Base-by-base conservation (phyloP, 2,888 invertebrate species). In the Anthophora plumipes region DNA sequence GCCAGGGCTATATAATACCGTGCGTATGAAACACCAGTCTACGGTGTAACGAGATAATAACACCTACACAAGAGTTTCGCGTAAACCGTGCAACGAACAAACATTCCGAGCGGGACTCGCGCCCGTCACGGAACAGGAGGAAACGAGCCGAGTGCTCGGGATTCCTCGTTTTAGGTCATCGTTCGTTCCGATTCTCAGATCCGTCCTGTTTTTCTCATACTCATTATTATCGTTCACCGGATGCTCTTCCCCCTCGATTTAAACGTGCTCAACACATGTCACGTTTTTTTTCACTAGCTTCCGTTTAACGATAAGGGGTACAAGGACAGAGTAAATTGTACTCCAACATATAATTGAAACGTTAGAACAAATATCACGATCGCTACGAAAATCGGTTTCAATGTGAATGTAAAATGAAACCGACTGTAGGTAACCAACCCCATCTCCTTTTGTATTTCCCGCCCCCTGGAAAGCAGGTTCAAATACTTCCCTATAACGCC, bases 141-240 rank as follows among this genome's bases (percentile, higher is more conserved):
- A 84, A 80, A 73, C 76, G 50, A 59, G 43, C 11, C 63, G 66
- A 77, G 41, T 57, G 63, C 48, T 71, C 72, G 48, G 79, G 73
- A 77, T 82, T 82, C 80, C 80, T 7, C 55, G 59, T 82, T 86
- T 85, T 79, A 66, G 83, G 77, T 85, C 88, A 82, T 78, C 71
- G 82, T 82, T 71, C 80, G 81, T 85, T 78, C 75, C 77, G 76
- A 84, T 84, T 82, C 80, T 77, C 80, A 72, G 72, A 82, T 78
- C 52, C 82, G 60, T 68, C 60, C 67, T 73, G 64, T 80, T 79
- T 77, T 75, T 85, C 69, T 68, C 75, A 17, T 68, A 43, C 55
- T 59, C 77, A 60, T 78, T 74, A 77, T 80, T 79, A 71, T 76
- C 70, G 43, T 57, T 12, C 50, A 17, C 68, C 80, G 80, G 83